Evolutionary conservation across 2,888 invertebrate genomes (phyloP).

Genomic region (Diachrysia chrysitis): DNA sequence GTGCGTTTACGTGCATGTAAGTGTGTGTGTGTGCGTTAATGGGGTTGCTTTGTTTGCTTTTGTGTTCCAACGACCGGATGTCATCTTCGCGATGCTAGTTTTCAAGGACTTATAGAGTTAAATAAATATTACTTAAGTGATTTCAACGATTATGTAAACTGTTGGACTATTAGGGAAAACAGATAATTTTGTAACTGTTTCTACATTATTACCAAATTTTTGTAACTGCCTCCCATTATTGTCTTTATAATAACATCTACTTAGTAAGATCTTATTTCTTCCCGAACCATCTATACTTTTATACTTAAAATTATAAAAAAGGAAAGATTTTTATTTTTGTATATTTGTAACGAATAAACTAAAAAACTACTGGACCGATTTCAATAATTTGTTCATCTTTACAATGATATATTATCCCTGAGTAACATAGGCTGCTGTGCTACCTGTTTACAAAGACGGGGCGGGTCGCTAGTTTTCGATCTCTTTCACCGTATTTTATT

Average conservation of each 20-base stretch:
- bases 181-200: neutral
- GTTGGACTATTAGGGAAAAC: neutral
- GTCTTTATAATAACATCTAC: no score
- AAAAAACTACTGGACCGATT: no score
- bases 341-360: no score
- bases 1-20: conserved; percentile 56
- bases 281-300: no score
- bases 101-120: conserved; percentile 23
- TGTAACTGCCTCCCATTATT: neutral
- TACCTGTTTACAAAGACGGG: no score
- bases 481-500: no score
- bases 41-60: conserved; percentile 71
- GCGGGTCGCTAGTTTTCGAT: no score
- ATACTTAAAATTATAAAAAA: no score
- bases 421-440: no score
- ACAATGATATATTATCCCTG: no score
- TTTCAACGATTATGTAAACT: conserved; percentile 7
- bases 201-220: neutral
- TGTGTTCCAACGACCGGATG: conserved; percentile 53
- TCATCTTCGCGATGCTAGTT: conserved; percentile 51
- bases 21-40: conserved; percentile 66
- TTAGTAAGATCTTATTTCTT: neutral
- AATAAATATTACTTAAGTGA: conserved; percentile 31
- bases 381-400: no score
- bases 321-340: no score